phyloP scores from a whole-genome alignment of 2,888 invertebrate genomes.

The Stomorhina lunata region DNA sequence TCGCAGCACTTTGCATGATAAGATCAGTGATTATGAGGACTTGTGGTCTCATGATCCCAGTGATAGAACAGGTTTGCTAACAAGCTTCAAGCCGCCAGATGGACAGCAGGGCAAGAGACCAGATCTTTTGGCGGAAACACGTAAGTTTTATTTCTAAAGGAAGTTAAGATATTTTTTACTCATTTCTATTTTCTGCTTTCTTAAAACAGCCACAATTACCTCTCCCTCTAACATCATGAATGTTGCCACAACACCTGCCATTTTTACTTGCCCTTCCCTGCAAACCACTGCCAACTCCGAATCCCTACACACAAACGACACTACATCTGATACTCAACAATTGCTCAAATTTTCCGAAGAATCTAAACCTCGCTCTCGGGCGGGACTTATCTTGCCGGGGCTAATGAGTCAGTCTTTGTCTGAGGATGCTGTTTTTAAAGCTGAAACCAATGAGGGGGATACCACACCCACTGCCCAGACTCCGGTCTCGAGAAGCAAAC shows the following conservation, averaged over 20 bases:
- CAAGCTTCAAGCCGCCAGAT: slow-evolving; percentile 77
- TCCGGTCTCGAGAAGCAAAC: slow-evolving; percentile 81
- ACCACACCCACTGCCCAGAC: slow-evolving; percentile 77
- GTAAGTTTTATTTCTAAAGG: slow-evolving; percentile 71
- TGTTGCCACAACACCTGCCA: slow-evolving; percentile 66
- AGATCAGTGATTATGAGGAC: slow-evolving; percentile 97
- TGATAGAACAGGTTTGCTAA: slow-evolving; percentile 81
- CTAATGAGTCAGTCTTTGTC: slow-evolving; percentile 72
- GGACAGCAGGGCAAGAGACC: slow-evolving; percentile 80
- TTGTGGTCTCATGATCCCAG: slow-evolving; percentile 89
- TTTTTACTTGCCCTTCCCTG: slow-evolving; percentile 70
- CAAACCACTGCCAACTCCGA: slow-evolving; percentile 62
- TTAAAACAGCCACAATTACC: slow-evolving; percentile 81
- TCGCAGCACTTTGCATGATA: slow-evolving; percentile 92
- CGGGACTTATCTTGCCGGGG: slow-evolving; percentile 75
- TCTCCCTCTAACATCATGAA: slow-evolving; percentile 80
- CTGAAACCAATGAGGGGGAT: slow-evolving; percentile 71
- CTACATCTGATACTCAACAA: slow-evolving; percentile 71
- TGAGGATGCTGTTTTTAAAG: slow-evolving; percentile 69
- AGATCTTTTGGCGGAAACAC: slow-evolving; percentile 83
- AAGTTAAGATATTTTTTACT: neutral
- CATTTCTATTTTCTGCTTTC: neutral
- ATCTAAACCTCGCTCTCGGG: slow-evolving; percentile 74
- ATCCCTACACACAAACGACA: slow-evolving; percentile 63
- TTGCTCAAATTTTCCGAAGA: slow-evolving; percentile 75